Conservation (phyloP, 2,797 vertebrate genomes). For the Mionectes olivaceus region DNA sequence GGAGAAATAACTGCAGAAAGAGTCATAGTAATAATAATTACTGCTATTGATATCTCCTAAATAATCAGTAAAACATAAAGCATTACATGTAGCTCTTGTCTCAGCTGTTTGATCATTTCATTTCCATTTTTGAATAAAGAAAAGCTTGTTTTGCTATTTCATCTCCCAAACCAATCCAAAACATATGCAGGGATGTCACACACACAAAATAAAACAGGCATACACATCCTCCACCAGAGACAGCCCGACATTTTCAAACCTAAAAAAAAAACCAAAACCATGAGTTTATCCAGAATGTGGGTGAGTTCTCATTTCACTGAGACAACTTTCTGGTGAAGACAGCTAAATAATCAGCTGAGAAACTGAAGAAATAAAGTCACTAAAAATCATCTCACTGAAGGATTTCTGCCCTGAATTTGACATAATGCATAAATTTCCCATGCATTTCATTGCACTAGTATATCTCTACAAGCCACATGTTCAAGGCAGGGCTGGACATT, state of each 20-base stretch:
- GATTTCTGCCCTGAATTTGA: not conserved
- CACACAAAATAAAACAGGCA: slow-evolving; percentile 26
- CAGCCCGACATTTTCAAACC: slow-evolving; percentile 24
- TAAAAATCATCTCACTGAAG: not conserved
- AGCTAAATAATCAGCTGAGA: slow-evolving; percentile 22
- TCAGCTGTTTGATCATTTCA: slow-evolving; percentile 11
- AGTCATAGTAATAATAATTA: not conserved
- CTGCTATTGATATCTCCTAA: not conserved
- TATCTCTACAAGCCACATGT: not conserved
- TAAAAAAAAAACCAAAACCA: not conserved
- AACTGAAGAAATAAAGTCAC: slow-evolving; percentile 14
- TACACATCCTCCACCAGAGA: slow-evolving; percentile 41
- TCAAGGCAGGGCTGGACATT: not conserved
- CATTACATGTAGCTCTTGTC: not conserved
- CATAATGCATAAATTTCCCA: not conserved
- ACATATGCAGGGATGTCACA: slow-evolving; percentile 58
- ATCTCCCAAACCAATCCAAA: slow-evolving; percentile 13
- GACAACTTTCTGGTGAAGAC: slow-evolving; percentile 37
- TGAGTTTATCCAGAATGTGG: slow-evolving; percentile 45
- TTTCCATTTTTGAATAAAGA: slow-evolving; percentile 48
- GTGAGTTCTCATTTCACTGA: slow-evolving; percentile 43
- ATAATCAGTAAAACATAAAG: not conserved
- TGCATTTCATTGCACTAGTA: not conserved
- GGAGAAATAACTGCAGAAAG: not conserved
- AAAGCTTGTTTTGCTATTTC: slow-evolving; percentile 44